These are phyloP conservation scores for Urocyon cinereoargenteus DNA, from an alignment of 2,797 vertebrate genomes.

Conservation along the genomic window DNA sequence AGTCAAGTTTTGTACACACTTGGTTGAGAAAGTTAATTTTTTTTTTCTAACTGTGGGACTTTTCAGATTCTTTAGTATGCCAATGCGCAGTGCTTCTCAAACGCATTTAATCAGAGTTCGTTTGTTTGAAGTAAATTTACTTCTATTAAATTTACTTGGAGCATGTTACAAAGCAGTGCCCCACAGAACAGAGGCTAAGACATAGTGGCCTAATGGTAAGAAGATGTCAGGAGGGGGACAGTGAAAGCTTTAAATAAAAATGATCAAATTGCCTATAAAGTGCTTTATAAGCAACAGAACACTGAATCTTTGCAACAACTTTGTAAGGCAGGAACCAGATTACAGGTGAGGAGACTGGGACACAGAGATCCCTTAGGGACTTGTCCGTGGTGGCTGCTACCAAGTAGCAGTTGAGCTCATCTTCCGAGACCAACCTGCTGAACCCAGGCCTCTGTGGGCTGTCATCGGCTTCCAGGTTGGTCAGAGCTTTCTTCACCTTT, in stretches of 20 bases:
- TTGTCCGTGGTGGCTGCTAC: fast-evolving
- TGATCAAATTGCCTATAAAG: background rate
- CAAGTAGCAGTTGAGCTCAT: too few relatives aligned
- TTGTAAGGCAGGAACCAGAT: background rate
- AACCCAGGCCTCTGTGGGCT: background rate
- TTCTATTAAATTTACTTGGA: background rate
- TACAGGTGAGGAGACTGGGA: background rate
- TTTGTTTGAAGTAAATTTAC: too few relatives aligned
- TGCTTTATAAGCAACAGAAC: background rate
- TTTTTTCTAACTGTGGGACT: background rate
- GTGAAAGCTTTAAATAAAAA: background rate
- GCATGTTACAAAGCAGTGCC: fast-evolving
- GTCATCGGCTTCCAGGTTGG: background rate
- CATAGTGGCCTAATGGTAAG: background rate
- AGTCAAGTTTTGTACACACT: background rate
- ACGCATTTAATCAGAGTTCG: background rate
- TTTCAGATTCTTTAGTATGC: background rate
- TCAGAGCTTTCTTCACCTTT: background rate
- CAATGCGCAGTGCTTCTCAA: background rate
- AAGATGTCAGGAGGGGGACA: background rate
- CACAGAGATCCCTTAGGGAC: background rate
- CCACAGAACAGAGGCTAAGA: background rate
- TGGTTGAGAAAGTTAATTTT: background rate
- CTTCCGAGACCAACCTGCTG: too few relatives aligned
- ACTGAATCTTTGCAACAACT: too few relatives aligned